Conservation (phyloP, 1,140 invertebrate genomes). For the Saccostrea glomerata region DNA sequence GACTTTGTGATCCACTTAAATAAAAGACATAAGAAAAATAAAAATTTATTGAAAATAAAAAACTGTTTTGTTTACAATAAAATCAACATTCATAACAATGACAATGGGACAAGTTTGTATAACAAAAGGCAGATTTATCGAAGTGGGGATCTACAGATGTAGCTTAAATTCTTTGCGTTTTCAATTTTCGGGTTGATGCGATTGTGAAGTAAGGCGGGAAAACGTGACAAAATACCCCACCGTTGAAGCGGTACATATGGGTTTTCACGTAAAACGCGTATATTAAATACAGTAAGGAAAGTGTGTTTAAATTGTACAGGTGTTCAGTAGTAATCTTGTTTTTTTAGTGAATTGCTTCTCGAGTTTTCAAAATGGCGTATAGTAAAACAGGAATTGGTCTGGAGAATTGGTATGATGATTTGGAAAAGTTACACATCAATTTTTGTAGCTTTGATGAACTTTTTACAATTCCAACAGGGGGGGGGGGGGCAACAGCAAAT, state of each 20-base stretch:
- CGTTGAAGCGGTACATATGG: not conserved
- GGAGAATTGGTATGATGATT: not conserved
- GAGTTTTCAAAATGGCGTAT: not conserved
- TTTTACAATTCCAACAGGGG: constrained; percentile 26
- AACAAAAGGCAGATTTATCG: too few relatives aligned
- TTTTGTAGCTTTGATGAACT: constrained; percentile 38
- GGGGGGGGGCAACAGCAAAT: not conserved
- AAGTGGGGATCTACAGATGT: not conserved
- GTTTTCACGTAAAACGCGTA: not conserved
- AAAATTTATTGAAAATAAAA: too few relatives aligned
- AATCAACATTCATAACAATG: too few relatives aligned
- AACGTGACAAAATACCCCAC: not conserved
- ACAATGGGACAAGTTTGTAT: too few relatives aligned
- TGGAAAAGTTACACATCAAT: constrained; percentile 36
- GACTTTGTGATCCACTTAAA: too few relatives aligned
- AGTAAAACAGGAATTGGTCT: not conserved
- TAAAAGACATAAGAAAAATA: too few relatives aligned
- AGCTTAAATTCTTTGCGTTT: not conserved
- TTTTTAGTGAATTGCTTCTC: not conserved
- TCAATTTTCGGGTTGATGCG: not conserved
- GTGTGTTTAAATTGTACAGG: not conserved
- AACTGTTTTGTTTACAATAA: too few relatives aligned
- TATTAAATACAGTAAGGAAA: not conserved
- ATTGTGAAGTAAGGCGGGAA: not conserved
- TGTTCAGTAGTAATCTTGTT: not conserved